phyloP scores from a whole-genome alignment of 1,140 invertebrate genomes.

The Schlechtendalia chinensis region DNA sequence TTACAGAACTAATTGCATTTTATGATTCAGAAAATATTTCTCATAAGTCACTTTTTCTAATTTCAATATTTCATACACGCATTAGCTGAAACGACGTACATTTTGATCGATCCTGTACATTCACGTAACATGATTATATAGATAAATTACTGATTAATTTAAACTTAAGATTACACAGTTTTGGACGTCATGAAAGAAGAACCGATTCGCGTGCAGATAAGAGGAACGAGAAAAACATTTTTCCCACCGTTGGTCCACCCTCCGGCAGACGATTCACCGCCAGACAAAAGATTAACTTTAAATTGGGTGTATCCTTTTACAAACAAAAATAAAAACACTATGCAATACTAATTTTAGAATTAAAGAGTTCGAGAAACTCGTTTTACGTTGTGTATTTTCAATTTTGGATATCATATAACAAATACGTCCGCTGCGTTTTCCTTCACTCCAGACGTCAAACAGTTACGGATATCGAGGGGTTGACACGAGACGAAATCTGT shows the following conservation, averaged over 20 bases:
- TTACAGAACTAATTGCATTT: too few relatives aligned
- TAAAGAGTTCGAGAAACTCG: too few relatives aligned
- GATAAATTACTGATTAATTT: background rate
- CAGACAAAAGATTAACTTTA: slow-evolving; percentile 80
- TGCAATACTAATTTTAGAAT: too few relatives aligned
- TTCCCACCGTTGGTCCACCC: slow-evolving; percentile 82
- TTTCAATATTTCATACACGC: too few relatives aligned
- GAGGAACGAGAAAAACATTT: slow-evolving; percentile 78
- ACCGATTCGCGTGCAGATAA: slow-evolving; percentile 77
- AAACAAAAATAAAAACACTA: background rate
- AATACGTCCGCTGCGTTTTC: background rate
- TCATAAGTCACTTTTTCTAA: too few relatives aligned
- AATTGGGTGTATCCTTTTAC: slow-evolving; percentile 84
- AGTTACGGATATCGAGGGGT: slow-evolving; percentile 90
- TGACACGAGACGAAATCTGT: slow-evolving; percentile 82
- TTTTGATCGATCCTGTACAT: too few relatives aligned
- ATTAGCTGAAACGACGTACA: too few relatives aligned
- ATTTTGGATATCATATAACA: too few relatives aligned
- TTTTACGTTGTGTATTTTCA: too few relatives aligned
- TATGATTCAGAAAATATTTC: too few relatives aligned
- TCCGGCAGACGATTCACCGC: slow-evolving; percentile 76
- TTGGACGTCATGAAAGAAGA: slow-evolving; percentile 80
- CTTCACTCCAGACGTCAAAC: background rate
- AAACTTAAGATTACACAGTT: slow-evolving; percentile 70
- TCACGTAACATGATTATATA: too few relatives aligned